Base-by-base conservation (phyloP, 2,888 invertebrate species). In the Ormyrus labotus region DNA sequence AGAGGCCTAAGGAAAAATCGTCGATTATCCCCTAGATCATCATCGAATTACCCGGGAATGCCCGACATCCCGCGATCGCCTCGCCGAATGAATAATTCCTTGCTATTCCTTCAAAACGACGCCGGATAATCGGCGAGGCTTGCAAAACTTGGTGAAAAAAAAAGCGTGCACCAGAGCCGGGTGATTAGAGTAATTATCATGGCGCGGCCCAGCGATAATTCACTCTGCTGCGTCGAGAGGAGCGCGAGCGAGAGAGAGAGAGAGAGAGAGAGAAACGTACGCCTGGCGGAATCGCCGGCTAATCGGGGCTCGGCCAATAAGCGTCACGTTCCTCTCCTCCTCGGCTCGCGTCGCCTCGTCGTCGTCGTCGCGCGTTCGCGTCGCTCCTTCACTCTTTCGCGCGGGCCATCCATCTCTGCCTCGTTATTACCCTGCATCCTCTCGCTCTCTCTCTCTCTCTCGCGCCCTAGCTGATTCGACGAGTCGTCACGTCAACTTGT, bases 401-500 rank as follows among this genome's bases (percentile, higher is more conserved):
- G 34, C 34, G 34, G 77, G 72, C 85, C 74, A 78, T 81, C 79
- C 76, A 77, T 83, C 84, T 82, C 83, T 80, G 78, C 72, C 82
- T 82, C 84, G 82, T 83, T 83, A 83, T 83, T 83, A 83, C 74
- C 76, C 71, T 58, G 61, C 10, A n/a, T 47, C 0, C 69, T 11
- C 45, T 19, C 19, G 19, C 19, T 9, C 45, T 53, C 71, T 73
- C 19, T 64, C 74, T 67, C 67, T 53, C 72, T 4, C 61, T 53
- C 58, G 11, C 61, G 55, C 69, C 55, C 64, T 7, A 61, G 48
- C 11, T 50, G 65, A 78, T 72, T 67, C 72, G 72, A 60, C 72
- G 68, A 74, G 80, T 82, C 65, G 81, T 81, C 81, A 76, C 82
- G 78, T 82, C 82, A 81, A 75, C 81, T 82, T 65, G 75, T 65